Evolutionary conservation across 2,113 vertebrate genomes (phyloP).

Genomic region (Petroica traversi): DNA sequence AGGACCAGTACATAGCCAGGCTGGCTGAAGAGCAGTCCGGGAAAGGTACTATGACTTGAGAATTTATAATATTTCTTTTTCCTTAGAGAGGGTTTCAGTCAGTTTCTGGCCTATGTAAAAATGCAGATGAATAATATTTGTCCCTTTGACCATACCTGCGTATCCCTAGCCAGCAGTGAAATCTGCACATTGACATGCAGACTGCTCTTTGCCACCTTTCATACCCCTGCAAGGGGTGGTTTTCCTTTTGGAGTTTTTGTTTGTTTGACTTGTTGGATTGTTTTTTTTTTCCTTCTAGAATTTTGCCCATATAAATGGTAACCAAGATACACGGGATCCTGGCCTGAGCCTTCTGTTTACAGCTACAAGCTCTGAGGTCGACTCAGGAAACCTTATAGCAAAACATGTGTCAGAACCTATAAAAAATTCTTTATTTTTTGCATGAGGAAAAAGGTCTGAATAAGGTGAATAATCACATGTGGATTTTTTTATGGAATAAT

Average conservation of each 20-base stretch:
- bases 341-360: neutral
- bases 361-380: neutral
- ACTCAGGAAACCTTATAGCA: neutral
- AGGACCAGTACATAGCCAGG: neutral
- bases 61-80: neutral
- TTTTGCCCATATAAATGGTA: neutral
- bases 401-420: neutral
- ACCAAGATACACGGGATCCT: neutral
- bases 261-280: neutral
- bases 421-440: neutral
- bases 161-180: neutral
- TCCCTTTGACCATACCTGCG: neutral
- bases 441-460: neutral
- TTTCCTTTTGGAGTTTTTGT: neutral
- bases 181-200: neutral
- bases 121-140: neutral
- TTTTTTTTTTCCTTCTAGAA: neutral
- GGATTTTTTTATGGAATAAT: neutral
- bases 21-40: neutral
- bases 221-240: fast-evolving
- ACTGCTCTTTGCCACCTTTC: neutral
- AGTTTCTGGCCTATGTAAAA: neutral
- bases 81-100: neutral
- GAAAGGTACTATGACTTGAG: neutral
- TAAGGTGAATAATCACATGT: neutral